Evolutionary conservation across 2,797 vertebrate genomes (phyloP).

Genomic region (Monodelphis domestica): DNA sequence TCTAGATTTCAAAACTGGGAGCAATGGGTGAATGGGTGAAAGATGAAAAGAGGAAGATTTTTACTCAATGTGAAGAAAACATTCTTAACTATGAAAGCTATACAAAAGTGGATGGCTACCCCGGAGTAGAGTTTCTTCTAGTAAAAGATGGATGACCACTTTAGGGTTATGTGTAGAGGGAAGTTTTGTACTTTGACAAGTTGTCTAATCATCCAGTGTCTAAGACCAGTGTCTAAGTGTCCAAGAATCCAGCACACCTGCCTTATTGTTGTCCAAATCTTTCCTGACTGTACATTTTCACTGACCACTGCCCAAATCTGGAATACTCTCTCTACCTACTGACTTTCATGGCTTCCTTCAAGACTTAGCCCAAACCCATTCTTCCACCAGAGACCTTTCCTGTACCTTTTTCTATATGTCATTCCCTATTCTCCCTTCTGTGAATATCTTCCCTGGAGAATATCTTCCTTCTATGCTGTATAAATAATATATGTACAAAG

Average conservation of each 20-base stretch:
- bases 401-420: too few relatives aligned
- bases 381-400: not conserved
- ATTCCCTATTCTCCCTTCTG: not conserved
- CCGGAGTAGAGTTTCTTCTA: not conserved
- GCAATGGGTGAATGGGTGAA: not conserved
- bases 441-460: not conserved
- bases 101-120: not conserved
- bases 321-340: not conserved
- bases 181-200: not conserved
- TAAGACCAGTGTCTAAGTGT: too few relatives aligned
- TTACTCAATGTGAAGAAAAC: not conserved
- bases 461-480: not conserved
- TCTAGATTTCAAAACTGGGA: not conserved
- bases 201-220: not conserved
- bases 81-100: not conserved
- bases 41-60: not conserved
- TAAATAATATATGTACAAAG: not conserved
- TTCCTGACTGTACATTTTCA: not conserved
- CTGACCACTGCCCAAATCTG: not conserved
- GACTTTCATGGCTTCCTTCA: not conserved
- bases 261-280: not conserved
- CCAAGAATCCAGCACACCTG: too few relatives aligned
- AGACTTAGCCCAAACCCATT: not conserved
- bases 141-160: not conserved
- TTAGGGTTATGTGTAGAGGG: not conserved